A percentile compares a stretch with the other conserved stretches of the same genome.
Conservation (phyloP, 64 coral and sea anemone genomes). For the Trachythela sp. region DNA sequence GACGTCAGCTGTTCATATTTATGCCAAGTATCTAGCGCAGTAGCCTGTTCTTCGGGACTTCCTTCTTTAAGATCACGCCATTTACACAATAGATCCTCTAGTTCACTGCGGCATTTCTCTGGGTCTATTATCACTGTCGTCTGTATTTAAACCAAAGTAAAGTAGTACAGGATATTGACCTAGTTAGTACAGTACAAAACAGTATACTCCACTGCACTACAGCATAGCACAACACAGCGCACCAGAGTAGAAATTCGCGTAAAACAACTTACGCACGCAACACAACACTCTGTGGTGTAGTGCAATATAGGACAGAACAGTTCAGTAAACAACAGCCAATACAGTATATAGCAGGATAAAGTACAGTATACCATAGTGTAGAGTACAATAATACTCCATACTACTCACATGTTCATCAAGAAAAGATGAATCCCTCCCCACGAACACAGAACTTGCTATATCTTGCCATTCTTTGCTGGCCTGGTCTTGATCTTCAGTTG, state of each 20-base stretch:
- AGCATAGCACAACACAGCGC: too few relatives aligned
- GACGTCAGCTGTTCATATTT: slow-evolving; percentile 85
- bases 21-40: slow-evolving; percentile 74
- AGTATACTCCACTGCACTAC: too few relatives aligned
- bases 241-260: too few relatives aligned
- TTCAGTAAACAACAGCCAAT: too few relatives aligned
- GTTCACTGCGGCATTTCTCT: slow-evolving; percentile 70
- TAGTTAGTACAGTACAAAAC: too few relatives aligned
- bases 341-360: not conserved
- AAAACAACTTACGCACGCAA: too few relatives aligned
- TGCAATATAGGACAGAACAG: too few relatives aligned
- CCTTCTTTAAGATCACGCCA: slow-evolving; percentile 59
- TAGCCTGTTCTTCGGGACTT: slow-evolving; percentile 40
- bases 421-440: not conserved
- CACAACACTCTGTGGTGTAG: too few relatives aligned
- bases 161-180: too few relatives aligned
- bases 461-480: not conserved
- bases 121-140: slow-evolving; percentile 43
- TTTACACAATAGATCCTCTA: slow-evolving; percentile 67
- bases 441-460: not conserved
- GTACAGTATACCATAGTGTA: too few relatives aligned
- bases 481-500: not conserved
- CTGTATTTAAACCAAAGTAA: not conserved
- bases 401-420: not conserved
- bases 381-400: too few relatives aligned